Evolutionary conservation across 2,888 invertebrate species (phyloP), one percentile per base, ranked within the genome.

Genomic region (Metallyticus violacea): DNA sequence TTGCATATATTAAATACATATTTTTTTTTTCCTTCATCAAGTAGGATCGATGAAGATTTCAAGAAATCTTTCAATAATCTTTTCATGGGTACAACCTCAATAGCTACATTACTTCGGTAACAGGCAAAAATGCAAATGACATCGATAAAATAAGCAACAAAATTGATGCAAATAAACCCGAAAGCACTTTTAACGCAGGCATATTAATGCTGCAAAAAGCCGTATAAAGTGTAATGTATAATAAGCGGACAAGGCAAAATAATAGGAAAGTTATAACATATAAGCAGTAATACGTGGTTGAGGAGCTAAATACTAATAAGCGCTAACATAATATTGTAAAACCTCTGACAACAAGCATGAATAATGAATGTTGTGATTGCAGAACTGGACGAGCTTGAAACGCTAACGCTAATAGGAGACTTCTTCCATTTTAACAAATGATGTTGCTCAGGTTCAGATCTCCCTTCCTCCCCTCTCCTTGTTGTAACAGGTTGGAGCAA

Each of bases 371-470:
- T 62, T 62, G 40, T 62, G 40, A 62, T 62, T 62, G 40, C 40
- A 62, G 40, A 62, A 62, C 15, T 62, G 40, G 40, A 62, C 40
- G 40, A 15, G 40, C 22, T 62, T 62, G 22, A 62, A 62, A 62
- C 40, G 40, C 40, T 62, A 62, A 22, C 40, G 40, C 40, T 62
- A 62, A 81, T 81, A 40, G 62, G 76, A 9, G 40, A 6, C 26
- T 62, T 80, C 80, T 28, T 76, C 76, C n/a, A 76, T 82, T 82
- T 82, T 83, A 83, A 83, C 29, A 83, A 83, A 83, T 83, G 83
- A 77, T 77, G 82, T 26, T 82, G 82, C 40, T 30, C 29, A 25
- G 26, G n/a, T 30, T n/a, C n/a, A n/a, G n/a, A n/a, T n/a, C n/a
- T n/a, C n/a, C n/a, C n/a, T n/a, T 62, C 40, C 40, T 22, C 22